Evolutionary conservation across 2,888 invertebrate genomes (phyloP), one percentile per base, ranked within the genome.

Genomic region (Pseudeuparius sepicola): DNA sequence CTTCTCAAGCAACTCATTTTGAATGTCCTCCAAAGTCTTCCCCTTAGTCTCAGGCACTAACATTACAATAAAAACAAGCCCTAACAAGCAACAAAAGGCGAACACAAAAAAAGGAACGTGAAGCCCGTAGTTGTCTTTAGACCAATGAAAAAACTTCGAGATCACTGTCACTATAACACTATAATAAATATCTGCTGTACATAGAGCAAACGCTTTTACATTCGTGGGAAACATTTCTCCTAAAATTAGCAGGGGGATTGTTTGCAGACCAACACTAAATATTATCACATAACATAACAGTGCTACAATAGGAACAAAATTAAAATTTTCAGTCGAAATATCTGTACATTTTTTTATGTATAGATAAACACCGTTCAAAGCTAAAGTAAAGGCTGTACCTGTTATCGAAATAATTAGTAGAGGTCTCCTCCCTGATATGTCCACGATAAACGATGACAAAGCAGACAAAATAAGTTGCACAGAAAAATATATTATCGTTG

Each of bases 381-480:
- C 48, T 9, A 63, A 24, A 2, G 64, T 55, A 2, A 66, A 15
- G 0, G 63, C 54, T 3, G 66, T 62, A 0, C 65, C 54, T 4
- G 60, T 44, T 2, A 68, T 65, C 4, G 71, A 71, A 15, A 65
- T 42, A 4, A 72, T 55, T 14, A 75, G 55, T 4, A 75, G 55
- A 2, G 65, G 62, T 39, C 67, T 57, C 37, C 74, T 54, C 4
- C 75, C 75, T 4, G 65, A 53, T 34, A 60, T 59, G 50, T 75
- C 75, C 9, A 75, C 73, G 3, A 75, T 58, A 31, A 70, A 54
- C 3, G 73, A 69, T 2, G 73, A 67, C 4, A 71, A 57, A 18
- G 66, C 60, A 36, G 74, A 70, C 4, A 73, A 67, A 2, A 72
- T 58, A 2, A 73, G 63, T 58, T 73, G 73, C 23, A 72, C 67